phyloP scores from a whole-genome alignment of 1,140 invertebrate species.

The Neodiprion fabricii region DNA sequence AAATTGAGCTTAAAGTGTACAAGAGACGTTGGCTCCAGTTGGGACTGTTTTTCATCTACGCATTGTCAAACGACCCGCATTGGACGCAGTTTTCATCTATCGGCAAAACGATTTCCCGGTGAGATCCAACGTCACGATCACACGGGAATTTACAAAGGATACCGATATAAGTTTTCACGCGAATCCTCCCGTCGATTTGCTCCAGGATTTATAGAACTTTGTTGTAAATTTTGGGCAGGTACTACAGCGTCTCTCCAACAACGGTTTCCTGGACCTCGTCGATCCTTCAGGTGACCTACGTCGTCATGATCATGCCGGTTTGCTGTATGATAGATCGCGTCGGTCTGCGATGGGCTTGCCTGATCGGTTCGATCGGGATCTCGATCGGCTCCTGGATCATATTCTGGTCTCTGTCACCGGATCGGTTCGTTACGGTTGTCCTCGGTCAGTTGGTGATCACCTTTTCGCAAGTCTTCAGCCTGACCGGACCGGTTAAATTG shows the following conservation, averaged over 20 bases:
- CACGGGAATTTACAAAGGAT: no score
- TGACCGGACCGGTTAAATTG: conserved; percentile 47
- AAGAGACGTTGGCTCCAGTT: conserved; percentile 64
- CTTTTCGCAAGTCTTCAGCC: conserved; percentile 52
- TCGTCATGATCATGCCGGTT: conserved; percentile 32
- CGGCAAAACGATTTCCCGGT: conserved; percentile 27
- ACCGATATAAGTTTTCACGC: no score
- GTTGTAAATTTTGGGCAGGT: no score
- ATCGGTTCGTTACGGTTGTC: conserved; percentile 67
- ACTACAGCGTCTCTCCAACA: conserved; percentile 53
- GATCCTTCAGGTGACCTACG: conserved; percentile 33
- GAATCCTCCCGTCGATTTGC: no score
- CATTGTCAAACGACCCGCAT: conserved; percentile 61
- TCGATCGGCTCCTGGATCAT: conserved; percentile 74
- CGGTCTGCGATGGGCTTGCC: conserved; percentile 38
- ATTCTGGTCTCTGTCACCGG: conserved; percentile 60
- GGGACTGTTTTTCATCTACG: conserved; percentile 62
- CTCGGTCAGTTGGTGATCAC: conserved; percentile 72
- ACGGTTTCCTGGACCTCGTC: conserved; percentile 66
- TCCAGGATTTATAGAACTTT: no score
- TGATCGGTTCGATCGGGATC: conserved; percentile 37
- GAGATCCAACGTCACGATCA: no score
- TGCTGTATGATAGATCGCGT: conserved; percentile 32
- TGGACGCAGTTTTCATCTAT: conserved; percentile 49
- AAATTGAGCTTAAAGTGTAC: conserved; percentile 20